Evolutionary conservation across 2,888 invertebrate genomes (phyloP), one percentile per base, ranked within the genome.

Genomic region (Sinodicranocentrus sp.): DNA sequence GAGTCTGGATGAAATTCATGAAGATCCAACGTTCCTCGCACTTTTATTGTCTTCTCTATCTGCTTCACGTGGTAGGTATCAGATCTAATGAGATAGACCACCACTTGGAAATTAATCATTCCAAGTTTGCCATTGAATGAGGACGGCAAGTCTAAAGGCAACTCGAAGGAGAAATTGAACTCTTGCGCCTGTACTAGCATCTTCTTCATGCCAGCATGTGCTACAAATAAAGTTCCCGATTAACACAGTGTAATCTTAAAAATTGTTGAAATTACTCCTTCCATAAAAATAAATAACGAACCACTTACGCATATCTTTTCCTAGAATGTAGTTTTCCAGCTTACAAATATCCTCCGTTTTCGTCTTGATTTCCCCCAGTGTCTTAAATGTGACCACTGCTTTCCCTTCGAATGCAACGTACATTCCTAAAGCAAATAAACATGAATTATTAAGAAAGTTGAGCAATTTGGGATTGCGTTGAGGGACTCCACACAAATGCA

Each of bases 51-150:
- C 84, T 84, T 76, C 77, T 86, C 85, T 2, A 84, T 82, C 54
- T 86, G 85, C 65, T 84, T 86, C 70, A 86, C 85, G 33, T 86
- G 85, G 82, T 86, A 86, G 54, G 85, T 86, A 57, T 86, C 85
- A 33, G 84, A 84, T 43, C 85, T 80, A 61, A 86, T 61, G 61
- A 86, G 84, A 61, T 86, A 84, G n/a, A 86, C 82, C 25, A 84
- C 70, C 1, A 86, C 80, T 77, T 86, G 85, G 44, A 84, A 86
- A n/a, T 86, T 82, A 57, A 84, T 86, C 19, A 84, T 77, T 57
- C 85, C 85, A 65, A 85, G 72, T 68, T 84, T 80, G 59, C 79
- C 80, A 80, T 80, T 84, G 65, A 84, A 84, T 23, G 80, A 84
- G 84, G 76, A 75, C 84, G 84, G 80, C 61, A 80, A 39, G 61